A percentile compares a stretch with the other conserved stretches of the same genome.
phyloP scores from a whole-genome alignment of 2,113 vertebrate species.

The Raja brachyura region DNA sequence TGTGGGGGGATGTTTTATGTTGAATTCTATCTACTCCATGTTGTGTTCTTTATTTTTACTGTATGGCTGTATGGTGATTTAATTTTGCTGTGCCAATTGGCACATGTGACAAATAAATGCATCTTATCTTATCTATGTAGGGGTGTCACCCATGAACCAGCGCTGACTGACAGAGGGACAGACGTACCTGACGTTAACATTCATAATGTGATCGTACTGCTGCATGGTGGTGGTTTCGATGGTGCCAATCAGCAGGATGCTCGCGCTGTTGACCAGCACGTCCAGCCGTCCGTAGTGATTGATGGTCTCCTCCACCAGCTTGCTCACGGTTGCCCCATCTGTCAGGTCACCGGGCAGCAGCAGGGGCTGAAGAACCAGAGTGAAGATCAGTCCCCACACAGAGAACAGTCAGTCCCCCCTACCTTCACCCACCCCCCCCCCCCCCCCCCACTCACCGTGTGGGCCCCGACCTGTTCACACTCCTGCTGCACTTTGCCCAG shows the following conservation, averaged over 20 bases:
- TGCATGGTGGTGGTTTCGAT: constrained; percentile 61
- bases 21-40: too few relatives aligned
- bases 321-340: constrained; percentile 58
- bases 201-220: constrained; percentile 68
- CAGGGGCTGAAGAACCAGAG: constrained; percentile 51
- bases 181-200: constrained; percentile 63
- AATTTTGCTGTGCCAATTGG: too few relatives aligned
- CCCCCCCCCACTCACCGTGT: constrained; percentile 47
- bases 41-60: too few relatives aligned
- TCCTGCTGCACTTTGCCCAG: constrained; percentile 52
- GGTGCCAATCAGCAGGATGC: constrained; percentile 62
- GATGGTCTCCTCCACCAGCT: constrained; percentile 55
- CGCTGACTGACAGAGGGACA: not conserved
- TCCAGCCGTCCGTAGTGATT: constrained; percentile 60
- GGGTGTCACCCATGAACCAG: not conserved
- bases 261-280: constrained; percentile 65
- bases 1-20: too few relatives aligned
- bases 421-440: too few relatives aligned
- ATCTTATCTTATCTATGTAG: too few relatives aligned
- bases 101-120: too few relatives aligned
- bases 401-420: too few relatives aligned
- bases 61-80: too few relatives aligned
- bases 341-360: constrained; percentile 65
- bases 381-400: not conserved
- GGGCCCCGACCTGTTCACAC: constrained; percentile 51